Percentiles rank a stretch among this genome's conserved stretches.
phyloP scores from a whole-genome alignment of 2,888 invertebrate genomes.

The Thysanoteuthis rhombus region DNA sequence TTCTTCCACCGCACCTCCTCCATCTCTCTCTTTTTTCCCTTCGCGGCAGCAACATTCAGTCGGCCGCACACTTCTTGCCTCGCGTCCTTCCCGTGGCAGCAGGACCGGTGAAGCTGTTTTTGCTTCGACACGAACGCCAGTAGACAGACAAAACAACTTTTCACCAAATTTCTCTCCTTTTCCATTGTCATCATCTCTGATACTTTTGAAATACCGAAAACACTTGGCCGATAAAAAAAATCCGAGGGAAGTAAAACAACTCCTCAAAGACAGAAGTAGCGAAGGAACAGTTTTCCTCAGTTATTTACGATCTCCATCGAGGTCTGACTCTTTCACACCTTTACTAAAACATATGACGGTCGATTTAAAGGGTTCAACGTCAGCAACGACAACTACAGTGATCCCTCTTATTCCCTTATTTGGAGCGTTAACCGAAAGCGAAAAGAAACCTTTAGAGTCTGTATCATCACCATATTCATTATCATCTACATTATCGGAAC shows the following conservation, averaged over 20 bases:
- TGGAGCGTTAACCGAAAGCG: not conserved
- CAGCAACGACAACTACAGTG: not conserved
- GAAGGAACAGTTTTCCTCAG: not conserved
- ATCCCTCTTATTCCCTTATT: not conserved
- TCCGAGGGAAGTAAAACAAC: not conserved
- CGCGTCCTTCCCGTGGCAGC: not conserved
- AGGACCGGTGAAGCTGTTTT: not conserved
- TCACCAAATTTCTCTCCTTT: not conserved
- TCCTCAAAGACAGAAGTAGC: not conserved
- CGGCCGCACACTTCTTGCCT: not conserved
- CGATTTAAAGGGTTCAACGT: not conserved
- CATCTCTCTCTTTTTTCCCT: not conserved
- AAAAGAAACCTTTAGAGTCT: not conserved
- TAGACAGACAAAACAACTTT: not conserved
- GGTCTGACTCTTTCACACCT: not conserved
- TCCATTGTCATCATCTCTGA: not conserved
- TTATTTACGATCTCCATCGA: not conserved
- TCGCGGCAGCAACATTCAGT: not conserved
- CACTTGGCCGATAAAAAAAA: not conserved
- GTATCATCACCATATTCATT: not conserved
- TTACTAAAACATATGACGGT: not conserved
- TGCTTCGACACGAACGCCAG: not conserved
- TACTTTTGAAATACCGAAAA: not conserved
- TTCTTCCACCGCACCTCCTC: not conserved
- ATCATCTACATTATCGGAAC: not conserved